Conservation (phyloP, 2,888 invertebrate genomes). For the Parochlus steinenii region DNA sequence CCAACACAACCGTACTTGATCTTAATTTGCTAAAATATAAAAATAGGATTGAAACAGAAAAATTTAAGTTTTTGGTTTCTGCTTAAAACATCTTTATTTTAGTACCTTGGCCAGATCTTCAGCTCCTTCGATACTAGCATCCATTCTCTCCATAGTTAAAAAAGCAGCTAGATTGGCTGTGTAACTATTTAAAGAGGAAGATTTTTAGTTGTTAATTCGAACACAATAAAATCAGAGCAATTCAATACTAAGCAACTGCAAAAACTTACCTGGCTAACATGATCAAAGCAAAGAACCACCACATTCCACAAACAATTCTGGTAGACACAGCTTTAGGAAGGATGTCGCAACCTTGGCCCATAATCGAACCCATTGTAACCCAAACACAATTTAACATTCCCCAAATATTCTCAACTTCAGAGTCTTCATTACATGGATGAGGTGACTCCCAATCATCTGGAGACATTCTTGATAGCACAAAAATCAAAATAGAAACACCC, state of each 20-base stretch:
- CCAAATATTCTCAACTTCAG: conserved; percentile 81
- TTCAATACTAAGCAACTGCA: too few relatives aligned
- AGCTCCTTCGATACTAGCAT: conserved; percentile 71
- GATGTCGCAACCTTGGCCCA: conserved; percentile 88
- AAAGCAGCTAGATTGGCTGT: conserved; percentile 92
- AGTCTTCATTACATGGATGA: conserved; percentile 77
- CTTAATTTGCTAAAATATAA: conserved; percentile 78
- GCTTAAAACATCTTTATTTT: too few relatives aligned
- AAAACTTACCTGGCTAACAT: conserved; percentile 77
- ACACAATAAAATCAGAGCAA: too few relatives aligned
- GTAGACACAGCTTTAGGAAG: conserved; percentile 72
- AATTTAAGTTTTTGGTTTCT: too few relatives aligned
- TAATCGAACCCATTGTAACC: conserved; percentile 85
- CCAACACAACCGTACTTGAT: conserved; percentile 82
- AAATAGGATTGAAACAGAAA: too few relatives aligned
- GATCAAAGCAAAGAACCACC: conserved; percentile 72
- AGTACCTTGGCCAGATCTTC: conserved; percentile 84
- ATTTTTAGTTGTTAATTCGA: too few relatives aligned
- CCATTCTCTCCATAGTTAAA: conserved; percentile 76
- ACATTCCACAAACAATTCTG: conserved; percentile 56
- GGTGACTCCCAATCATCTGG: conserved; percentile 23
- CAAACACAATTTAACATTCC: conserved; percentile 77
- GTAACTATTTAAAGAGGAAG: too few relatives aligned
- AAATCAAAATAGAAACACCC: conserved; percentile 65
- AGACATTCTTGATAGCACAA: conserved; percentile 56